These are phyloP conservation scores for Nebria ingens DNA, from an alignment of 1,140 invertebrate genomes.

Conservation along the genomic window DNA sequence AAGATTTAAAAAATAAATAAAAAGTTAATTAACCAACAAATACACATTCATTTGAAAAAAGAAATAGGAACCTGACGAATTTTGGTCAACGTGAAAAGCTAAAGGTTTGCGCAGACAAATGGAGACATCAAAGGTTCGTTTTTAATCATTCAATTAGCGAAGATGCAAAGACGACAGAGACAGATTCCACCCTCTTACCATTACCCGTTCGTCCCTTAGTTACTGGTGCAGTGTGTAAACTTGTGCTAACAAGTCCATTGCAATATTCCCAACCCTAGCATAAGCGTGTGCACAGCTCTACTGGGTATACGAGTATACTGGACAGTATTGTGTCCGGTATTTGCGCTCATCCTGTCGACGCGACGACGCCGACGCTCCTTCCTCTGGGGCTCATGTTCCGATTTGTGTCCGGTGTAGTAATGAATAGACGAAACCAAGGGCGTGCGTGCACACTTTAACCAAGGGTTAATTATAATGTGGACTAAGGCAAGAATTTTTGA, in stretches of 20 bases:
- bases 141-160: conserved; percentile 9
- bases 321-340: too few relatives aligned
- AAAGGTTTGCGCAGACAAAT: not conserved
- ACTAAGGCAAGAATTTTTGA: too few relatives aligned
- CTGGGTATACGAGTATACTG: not conserved
- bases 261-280: not conserved
- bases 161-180: not conserved
- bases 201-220: too few relatives aligned
- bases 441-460: not conserved
- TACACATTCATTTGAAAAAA: not conserved
- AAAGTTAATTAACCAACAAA: not conserved
- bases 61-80: too few relatives aligned
- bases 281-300: not conserved
- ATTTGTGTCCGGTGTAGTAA: not conserved
- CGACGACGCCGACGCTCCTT: not conserved
- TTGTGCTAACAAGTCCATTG: conserved; percentile 2
- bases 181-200: too few relatives aligned
- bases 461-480: too few relatives aligned
- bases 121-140: conserved; percentile 9
- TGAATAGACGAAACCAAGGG: conserved; percentile 1
- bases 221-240: not conserved
- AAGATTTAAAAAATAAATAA: too few relatives aligned
- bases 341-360: not conserved
- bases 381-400: not conserved
- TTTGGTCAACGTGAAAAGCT: too few relatives aligned